phyloP scores from a whole-genome alignment of 2,797 vertebrate species.

The Semaprochilodus insignis region DNA sequence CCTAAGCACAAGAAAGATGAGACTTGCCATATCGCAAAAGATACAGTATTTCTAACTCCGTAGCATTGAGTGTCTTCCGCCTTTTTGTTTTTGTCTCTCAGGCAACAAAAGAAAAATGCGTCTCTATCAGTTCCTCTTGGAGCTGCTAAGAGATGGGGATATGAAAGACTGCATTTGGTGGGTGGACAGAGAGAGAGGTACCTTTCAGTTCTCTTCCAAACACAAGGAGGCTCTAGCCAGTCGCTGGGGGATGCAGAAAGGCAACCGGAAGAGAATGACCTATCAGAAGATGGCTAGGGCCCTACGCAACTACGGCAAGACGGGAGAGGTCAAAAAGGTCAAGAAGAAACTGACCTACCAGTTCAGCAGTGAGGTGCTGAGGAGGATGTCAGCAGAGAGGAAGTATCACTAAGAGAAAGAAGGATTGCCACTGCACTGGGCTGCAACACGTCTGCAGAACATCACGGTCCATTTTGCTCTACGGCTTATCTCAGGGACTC shows the following conservation, averaged over 20 bases:
- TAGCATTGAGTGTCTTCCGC: not conserved
- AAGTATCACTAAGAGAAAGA: slow-evolving; percentile 76
- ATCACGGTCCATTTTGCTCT: slow-evolving; percentile 10
- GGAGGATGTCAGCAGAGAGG: slow-evolving; percentile 77
- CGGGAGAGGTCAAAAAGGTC: slow-evolving; percentile 95
- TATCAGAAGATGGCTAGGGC: slow-evolving; percentile 99
- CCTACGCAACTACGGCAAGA: slow-evolving; percentile 96
- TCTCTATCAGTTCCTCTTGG: slow-evolving; percentile 96
- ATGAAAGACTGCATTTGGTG: slow-evolving; percentile 99
- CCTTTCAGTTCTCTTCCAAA: slow-evolving; percentile 99
- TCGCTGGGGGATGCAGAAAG: slow-evolving; percentile 95
- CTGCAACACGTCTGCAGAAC: slow-evolving; percentile 8
- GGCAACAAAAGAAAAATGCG: slow-evolving; percentile 96
- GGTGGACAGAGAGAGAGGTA: slow-evolving; percentile 96
- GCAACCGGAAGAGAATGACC: slow-evolving; percentile 98
- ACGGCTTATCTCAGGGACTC: slow-evolving; percentile 36
- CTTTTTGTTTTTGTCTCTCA: slow-evolving; percentile 57
- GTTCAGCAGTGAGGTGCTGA: slow-evolving; percentile 94
- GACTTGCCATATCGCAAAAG: not conserved
- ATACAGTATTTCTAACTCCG: not conserved
- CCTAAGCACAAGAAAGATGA: not conserved
- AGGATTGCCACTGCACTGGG: slow-evolving; percentile 11
- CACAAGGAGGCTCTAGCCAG: slow-evolving; percentile 94
- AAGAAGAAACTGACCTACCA: slow-evolving; percentile 99
- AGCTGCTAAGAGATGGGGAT: slow-evolving; percentile 90